Conservation (phyloP, 2,888 invertebrate species). For the Dasypogon diadema region DNA sequence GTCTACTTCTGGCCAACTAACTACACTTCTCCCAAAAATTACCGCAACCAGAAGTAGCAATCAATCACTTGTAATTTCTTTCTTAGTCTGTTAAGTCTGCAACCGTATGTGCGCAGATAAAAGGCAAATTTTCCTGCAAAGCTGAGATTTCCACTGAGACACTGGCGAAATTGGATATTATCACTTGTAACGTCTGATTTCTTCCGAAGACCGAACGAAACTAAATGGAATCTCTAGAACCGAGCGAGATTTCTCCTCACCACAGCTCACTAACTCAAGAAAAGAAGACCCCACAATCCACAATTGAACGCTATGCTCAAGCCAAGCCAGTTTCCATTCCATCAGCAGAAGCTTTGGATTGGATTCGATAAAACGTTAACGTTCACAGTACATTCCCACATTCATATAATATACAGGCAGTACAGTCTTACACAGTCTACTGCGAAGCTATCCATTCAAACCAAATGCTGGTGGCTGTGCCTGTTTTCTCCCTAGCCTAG, state of each 20-base stretch:
- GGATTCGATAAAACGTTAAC: conserved; percentile 6
- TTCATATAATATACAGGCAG: too few relatives aligned
- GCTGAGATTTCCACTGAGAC: not conserved
- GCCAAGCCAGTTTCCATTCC: not conserved
- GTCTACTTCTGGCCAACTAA: conserved; percentile 10
- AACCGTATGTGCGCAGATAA: conserved; percentile 2
- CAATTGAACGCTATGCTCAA: not conserved
- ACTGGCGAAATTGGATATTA: not conserved
- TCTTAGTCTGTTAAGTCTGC: not conserved
- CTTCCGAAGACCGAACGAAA: conserved; percentile 67
- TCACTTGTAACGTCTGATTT: conserved; percentile 61
- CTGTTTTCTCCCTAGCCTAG: too few relatives aligned
- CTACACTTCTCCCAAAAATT: not conserved
- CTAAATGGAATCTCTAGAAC: conserved; percentile 60
- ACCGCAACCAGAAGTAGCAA: not conserved
- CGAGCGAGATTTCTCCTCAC: conserved; percentile 2
- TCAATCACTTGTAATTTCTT: not conserved
- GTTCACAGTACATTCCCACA: not conserved
- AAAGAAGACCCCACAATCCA: too few relatives aligned
- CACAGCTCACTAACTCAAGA: too few relatives aligned
- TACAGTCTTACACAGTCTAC: too few relatives aligned
- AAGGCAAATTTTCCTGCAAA: conserved; percentile 20
- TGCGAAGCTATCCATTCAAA: too few relatives aligned
- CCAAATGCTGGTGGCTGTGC: too few relatives aligned
- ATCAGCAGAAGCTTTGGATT: not conserved